Evolutionary conservation across 2,888 invertebrate species (phyloP).

Genomic region (Allolobophora icterica): DNA sequence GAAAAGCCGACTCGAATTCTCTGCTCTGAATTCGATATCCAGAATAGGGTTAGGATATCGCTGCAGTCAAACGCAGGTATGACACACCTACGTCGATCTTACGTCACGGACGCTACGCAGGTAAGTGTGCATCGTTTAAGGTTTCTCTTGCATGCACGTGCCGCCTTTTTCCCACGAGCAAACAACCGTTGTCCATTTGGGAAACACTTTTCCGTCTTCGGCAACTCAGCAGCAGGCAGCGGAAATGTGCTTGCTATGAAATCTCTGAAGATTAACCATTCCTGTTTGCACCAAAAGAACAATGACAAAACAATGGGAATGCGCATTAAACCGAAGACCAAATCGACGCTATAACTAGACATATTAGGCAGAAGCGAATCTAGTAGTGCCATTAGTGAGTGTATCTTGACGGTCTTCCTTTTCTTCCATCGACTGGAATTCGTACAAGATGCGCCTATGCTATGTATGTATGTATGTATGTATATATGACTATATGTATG

Average conservation of each 20-base stretch:
- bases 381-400: neutral
- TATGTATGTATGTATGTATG: too few species aligned
- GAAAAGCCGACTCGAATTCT: neutral
- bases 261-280: neutral
- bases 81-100: neutral
- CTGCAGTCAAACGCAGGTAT: neutral
- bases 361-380: too few species aligned
- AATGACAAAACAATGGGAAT: neutral
- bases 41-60: neutral
- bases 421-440: too few species aligned
- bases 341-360: neutral
- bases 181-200: neutral
- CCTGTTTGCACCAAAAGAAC: neutral
- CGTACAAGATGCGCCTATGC: too few species aligned
- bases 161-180: neutral
- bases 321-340: neutral
- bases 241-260: neutral
- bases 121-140: neutral
- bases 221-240: neutral
- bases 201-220: neutral
- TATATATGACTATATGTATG: too few species aligned
- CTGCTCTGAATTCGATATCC: neutral
- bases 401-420: neutral
- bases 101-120: neutral
- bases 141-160: neutral